phyloP scores from a whole-genome alignment of 2,888 invertebrate genomes.

The Tetranychus piercei region DNA sequence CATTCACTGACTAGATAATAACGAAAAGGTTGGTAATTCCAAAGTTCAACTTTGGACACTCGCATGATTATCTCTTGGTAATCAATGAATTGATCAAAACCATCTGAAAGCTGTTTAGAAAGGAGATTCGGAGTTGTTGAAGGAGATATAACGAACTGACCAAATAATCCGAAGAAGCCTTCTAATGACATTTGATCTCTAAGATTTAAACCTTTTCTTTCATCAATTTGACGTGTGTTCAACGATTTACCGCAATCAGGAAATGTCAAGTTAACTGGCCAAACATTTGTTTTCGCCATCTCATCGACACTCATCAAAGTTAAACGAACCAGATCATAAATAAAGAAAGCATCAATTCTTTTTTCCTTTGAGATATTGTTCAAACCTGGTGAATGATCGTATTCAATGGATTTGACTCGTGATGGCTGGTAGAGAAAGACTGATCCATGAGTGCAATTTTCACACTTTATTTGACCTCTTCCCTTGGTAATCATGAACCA shows the following conservation, averaged over 20 bases:
- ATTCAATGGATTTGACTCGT: constrained; percentile 45
- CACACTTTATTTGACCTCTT: constrained; percentile 52
- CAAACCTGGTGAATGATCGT: constrained; percentile 46
- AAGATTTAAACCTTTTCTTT: constrained; percentile 11
- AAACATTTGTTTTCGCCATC: constrained; percentile 34
- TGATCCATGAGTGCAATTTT: constrained; percentile 45
- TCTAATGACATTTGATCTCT: constrained; percentile 11
- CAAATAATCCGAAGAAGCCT: constrained; percentile 18
- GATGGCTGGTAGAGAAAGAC: constrained; percentile 2
- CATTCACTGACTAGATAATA: constrained; percentile 14
- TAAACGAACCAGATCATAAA: constrained; percentile 53
- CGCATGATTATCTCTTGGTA: constrained; percentile 18
- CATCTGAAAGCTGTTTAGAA: no score
- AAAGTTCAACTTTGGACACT: constrained; percentile 3
- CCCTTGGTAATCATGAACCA: constrained; percentile 34
- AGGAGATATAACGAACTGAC: constrained; percentile 17
- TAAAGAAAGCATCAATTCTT: constrained; percentile 54
- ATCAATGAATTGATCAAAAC: not conserved
- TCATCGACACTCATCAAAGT: constrained; percentile 37
- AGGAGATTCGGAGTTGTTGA: not conserved
- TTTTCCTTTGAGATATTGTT: not conserved
- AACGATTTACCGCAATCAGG: constrained; percentile 6
- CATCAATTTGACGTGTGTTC: constrained; percentile 5
- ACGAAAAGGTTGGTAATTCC: constrained; percentile 15
- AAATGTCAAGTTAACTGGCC: not conserved